These are phyloP conservation scores for Drosophila sechellia DNA, from an alignment of 1,140 invertebrate species.

Conservation along the genomic window DNA sequence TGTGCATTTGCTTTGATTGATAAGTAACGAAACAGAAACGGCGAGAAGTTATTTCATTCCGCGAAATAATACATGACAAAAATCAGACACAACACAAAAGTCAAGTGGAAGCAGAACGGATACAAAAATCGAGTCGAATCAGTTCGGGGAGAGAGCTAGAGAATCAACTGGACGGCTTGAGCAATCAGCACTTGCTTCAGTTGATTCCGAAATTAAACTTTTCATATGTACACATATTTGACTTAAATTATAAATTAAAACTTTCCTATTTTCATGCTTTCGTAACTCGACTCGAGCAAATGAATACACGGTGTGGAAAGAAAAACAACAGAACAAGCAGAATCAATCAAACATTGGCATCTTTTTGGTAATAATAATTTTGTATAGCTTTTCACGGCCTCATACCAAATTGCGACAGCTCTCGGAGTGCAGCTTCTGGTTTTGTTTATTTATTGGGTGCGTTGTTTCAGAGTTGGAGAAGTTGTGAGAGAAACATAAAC, in stretches of 20 bases:
- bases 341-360: constrained; percentile 61
- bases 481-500: constrained; percentile 49
- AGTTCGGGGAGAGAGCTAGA: background rate
- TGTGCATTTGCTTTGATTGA: constrained; percentile 42
- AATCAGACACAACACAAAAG: constrained; percentile 35
- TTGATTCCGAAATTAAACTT: background rate
- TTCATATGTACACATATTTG: constrained; percentile 13
- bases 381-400: constrained; percentile 49
- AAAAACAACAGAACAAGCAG: constrained; percentile 44
- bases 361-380: constrained; percentile 42
- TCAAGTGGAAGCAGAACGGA: constrained; percentile 40
- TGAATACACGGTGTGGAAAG: constrained; percentile 1
- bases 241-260: background rate
- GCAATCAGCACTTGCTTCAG: background rate
- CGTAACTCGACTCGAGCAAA: constrained; percentile 26
- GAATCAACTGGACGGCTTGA: constrained; percentile 1
- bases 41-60: constrained; percentile 43
- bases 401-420: constrained; percentile 85
- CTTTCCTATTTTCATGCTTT: constrained; percentile 32
- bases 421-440: constrained; percentile 84
- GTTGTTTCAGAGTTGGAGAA: constrained; percentile 37
- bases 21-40: constrained; percentile 20
- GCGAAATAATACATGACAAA: constrained; percentile 17
- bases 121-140: constrained; percentile 42
- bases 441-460: constrained; percentile 56